phyloP scores from a whole-genome alignment of 1,140 invertebrate genomes.

The Lepidurus couesii region DNA sequence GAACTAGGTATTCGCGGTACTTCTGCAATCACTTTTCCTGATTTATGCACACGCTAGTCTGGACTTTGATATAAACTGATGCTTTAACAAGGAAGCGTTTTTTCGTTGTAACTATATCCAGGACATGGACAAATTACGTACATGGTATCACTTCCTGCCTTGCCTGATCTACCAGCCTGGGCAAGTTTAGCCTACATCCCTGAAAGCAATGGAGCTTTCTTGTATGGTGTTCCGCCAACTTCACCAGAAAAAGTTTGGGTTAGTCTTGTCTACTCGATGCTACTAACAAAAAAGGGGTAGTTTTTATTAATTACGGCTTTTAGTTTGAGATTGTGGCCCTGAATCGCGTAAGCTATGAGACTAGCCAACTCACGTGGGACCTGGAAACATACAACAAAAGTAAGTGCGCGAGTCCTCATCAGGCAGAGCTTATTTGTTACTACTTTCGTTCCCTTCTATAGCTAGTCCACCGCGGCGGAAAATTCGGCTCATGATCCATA shows the following conservation, averaged over 20 bases:
- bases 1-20: not conserved
- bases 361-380: conserved; percentile 56
- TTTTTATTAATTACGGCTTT: conserved; percentile 40
- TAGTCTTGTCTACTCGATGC: conserved; percentile 27
- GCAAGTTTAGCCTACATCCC: conserved; percentile 72
- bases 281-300: not conserved
- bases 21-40: not conserved
- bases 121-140: conserved; percentile 43
- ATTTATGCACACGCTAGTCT: no score
- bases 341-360: conserved; percentile 70
- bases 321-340: conserved; percentile 68
- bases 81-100: not conserved
- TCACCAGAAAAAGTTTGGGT: conserved; percentile 52
- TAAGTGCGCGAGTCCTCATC: not conserved
- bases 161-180: conserved; percentile 77
- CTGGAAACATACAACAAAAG: conserved; percentile 50
- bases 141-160: conserved; percentile 56
- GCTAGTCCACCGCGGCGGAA: conserved; percentile 57
- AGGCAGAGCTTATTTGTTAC: not conserved
- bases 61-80: no score
- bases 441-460: not conserved
- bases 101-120: not conserved
- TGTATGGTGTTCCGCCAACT: conserved; percentile 70
- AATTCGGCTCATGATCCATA: conserved; percentile 80
- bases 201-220: conserved; percentile 62